A percentile compares a stretch with the other conserved stretches of the same genome.
Evolutionary conservation across 2,888 invertebrate species (phyloP).

Genomic region (Gerosis bhagava): DNA sequence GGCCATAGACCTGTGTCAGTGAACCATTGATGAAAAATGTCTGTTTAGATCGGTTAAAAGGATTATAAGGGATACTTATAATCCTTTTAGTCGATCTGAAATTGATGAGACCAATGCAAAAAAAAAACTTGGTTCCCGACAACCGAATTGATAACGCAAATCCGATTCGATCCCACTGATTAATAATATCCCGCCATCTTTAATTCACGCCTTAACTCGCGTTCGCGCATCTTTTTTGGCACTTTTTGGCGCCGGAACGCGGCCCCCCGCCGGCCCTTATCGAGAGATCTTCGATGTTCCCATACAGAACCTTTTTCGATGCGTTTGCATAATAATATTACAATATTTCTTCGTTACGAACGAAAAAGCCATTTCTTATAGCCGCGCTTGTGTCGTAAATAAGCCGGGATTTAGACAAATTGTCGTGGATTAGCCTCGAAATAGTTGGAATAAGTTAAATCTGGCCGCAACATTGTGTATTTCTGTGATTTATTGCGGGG

Average conservation of each 20-base stretch:
- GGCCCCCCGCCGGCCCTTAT: constrained; percentile 40
- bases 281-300: constrained; percentile 34
- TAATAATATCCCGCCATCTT: constrained; percentile 33
- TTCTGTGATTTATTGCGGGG: constrained; percentile 18
- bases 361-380: constrained; percentile 11
- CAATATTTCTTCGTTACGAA: constrained; percentile 31
- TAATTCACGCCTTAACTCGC: constrained; percentile 33
- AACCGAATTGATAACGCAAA: constrained; percentile 30
- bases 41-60: too few species aligned
- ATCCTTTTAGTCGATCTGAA: too few species aligned
- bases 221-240: constrained; percentile 37
- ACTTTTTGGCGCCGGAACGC: constrained; percentile 41
- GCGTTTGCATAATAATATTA: constrained; percentile 37
- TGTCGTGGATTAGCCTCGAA: constrained; percentile 15
- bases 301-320: constrained; percentile 29
- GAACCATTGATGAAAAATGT: too few species aligned
- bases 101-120: too few species aligned
- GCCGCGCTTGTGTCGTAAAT: constrained; percentile 16
- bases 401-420: constrained; percentile 20
- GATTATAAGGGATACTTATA: too few species aligned
- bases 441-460: constrained; percentile 21
- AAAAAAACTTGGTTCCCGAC: constrained; percentile 17
- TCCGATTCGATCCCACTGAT: constrained; percentile 32
- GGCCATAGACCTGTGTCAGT: too few species aligned
- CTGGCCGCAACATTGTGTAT: constrained; percentile 15